Conservation (phyloP, 2,797 vertebrate species). For the Melanitta fusca region DNA sequence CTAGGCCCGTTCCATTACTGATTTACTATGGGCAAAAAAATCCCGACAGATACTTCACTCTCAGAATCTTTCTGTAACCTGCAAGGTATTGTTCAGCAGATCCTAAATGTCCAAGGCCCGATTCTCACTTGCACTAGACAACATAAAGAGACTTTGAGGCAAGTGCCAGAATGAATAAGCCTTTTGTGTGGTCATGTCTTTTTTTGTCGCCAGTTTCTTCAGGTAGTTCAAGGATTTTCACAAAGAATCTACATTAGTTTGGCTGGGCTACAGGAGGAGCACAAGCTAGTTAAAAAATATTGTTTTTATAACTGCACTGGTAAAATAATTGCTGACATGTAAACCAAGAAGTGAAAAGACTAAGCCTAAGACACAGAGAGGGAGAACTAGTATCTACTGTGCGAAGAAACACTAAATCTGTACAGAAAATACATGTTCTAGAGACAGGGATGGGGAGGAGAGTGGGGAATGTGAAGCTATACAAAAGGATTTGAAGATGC, state of each 20-base stretch:
- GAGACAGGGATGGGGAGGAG: background rate
- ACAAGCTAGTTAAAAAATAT: conserved; percentile 22
- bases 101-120: background rate
- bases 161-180: background rate
- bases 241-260: conserved; percentile 4
- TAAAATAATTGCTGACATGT: conserved; percentile 27
- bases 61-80: conserved; percentile 16
- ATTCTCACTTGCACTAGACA: background rate
- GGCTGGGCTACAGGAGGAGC: conserved; percentile 50
- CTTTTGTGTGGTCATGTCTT: background rate
- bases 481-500: background rate
- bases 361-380: background rate
- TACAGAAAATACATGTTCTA: background rate
- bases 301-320: background rate
- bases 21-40: background rate
- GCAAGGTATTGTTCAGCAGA: conserved; percentile 14
- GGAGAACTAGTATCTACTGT: background rate
- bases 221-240: background rate
- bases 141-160: background rate
- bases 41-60: background rate
- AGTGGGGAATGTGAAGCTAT: background rate
- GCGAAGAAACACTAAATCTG: conserved; percentile 19
- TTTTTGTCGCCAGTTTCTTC: background rate
- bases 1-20: background rate
- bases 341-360: background rate